A percentile compares a stretch with the other conserved stretches of the same genome.
phyloP scores from a whole-genome alignment of 2,113 vertebrate genomes.

The Ageneiosus marmoratus region DNA sequence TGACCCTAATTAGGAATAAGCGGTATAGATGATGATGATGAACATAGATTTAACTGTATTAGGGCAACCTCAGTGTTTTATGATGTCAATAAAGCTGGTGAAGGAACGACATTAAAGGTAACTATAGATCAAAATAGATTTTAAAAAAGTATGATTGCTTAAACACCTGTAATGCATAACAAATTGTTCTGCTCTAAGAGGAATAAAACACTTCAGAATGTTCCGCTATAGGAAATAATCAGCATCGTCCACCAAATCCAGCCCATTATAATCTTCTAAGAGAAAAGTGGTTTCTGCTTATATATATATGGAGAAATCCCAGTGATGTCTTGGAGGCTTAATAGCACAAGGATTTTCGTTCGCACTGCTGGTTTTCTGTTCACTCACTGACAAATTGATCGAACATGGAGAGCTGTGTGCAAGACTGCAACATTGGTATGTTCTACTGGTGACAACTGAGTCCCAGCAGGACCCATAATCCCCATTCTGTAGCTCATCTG shows the following conservation, averaged over 20 bases:
- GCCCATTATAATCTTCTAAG: too few species aligned
- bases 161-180: too few species aligned
- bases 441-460: background rate
- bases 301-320: background rate
- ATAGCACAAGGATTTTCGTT: background rate
- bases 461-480: slow-evolving; percentile 1
- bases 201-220: background rate
- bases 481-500: background rate
- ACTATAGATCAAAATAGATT: background rate
- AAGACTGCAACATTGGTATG: background rate
- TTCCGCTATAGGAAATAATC: background rate
- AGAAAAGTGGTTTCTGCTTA: too few species aligned
- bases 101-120: too few species aligned
- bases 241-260: background rate
- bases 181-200: background rate
- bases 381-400: slow-evolving; percentile 10
- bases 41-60: too few species aligned
- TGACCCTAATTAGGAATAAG: too few species aligned
- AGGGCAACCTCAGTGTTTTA: background rate
- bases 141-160: background rate
- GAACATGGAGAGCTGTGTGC: slow-evolving; percentile 6
- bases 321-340: background rate
- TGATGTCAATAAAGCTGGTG: background rate
- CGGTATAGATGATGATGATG: too few species aligned
- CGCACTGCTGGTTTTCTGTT: background rate